These are phyloP conservation scores for Myzus persicae DNA, from an alignment of 1,140 invertebrate species.

Conservation along the genomic window DNA sequence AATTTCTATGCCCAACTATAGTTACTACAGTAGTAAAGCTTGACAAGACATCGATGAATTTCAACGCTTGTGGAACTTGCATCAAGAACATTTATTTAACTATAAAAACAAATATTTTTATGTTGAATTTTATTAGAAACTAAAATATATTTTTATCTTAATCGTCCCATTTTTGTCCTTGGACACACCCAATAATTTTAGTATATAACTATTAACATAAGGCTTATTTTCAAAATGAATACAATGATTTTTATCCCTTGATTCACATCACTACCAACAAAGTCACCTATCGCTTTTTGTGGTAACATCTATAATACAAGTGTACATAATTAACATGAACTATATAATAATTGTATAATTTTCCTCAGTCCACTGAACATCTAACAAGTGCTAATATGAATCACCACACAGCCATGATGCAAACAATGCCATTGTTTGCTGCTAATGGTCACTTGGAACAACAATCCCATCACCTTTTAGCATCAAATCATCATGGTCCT, in stretches of 20 bases:
- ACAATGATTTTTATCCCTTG: neutral
- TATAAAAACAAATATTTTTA: too few species aligned
- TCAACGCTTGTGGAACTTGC: too few species aligned
- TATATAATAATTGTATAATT: neutral
- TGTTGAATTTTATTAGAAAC: too few species aligned
- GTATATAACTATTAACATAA: neutral
- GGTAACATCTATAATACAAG: neutral
- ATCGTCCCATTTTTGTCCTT: too few species aligned
- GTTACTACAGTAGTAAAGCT: too few species aligned
- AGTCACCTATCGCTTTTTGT: neutral
- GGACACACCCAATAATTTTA: too few species aligned
- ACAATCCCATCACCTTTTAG: slow-evolving; percentile 47
- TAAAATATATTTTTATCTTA: too few species aligned
- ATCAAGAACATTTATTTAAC: too few species aligned
- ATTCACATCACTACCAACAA: neutral
- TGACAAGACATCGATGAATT: too few species aligned
- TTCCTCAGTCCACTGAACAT: slow-evolving; percentile 48
- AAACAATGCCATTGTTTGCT: slow-evolving; percentile 52
- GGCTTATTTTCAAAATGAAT: neutral
- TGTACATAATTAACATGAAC: neutral
- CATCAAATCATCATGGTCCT: slow-evolving; percentile 38
- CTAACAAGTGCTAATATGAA: slow-evolving; percentile 29
- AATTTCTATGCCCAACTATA: too few species aligned
- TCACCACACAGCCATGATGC: slow-evolving; percentile 52
- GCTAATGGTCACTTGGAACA: slow-evolving; percentile 51